Evolutionary conservation across 2,888 invertebrate genomes (phyloP), one percentile per base, ranked within the genome.

Genomic region (Polietes domitor): DNA sequence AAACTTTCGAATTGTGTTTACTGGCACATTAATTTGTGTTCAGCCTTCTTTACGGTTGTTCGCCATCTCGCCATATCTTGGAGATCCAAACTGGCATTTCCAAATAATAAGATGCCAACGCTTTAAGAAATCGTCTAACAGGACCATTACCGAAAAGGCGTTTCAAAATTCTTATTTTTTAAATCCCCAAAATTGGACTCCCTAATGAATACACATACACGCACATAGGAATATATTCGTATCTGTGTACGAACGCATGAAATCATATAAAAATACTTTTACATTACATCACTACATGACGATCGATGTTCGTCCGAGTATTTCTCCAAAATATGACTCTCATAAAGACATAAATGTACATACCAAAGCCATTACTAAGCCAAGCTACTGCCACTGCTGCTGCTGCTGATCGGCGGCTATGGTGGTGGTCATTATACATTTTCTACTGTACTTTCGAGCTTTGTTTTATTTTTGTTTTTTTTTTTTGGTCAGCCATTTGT

Each of bases 311-410:
- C 24, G 61, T 21, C 32, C 10, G 17, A 1, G 19, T 43, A 68
- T 41, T 41, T 24, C 68, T 68, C 70, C 61, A 43, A 82, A 77
- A 79, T 79, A 83, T 83, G 79, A 76, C 63, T 37, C 24, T 58
- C 73, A 76, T 65, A 68, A 65, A 65, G 21, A 19, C 37, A 15
- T 32, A 76, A 53, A 47, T 17, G 47, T 65, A 77, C 65, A 82
- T 78, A 19, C 75, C 71, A 75, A 75, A 78, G 78, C n/a, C 43
- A 71, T 82, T 82, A 77, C 32, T 75, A 78, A 78, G 75, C 71
- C 43, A 72, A 76, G 41, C 55, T 37, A n/a, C n/a, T n/a, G n/a
- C n/a, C n/a, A n/a, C 32, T 32, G 32, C 32, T 9, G 32, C n/a
- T n/a, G 32, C 32, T 4, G 9, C 9, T 9, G 32, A 32, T 32